Base-by-base conservation (phyloP, 2,113 vertebrate species). In the Ictalurus punctatus region DNA sequence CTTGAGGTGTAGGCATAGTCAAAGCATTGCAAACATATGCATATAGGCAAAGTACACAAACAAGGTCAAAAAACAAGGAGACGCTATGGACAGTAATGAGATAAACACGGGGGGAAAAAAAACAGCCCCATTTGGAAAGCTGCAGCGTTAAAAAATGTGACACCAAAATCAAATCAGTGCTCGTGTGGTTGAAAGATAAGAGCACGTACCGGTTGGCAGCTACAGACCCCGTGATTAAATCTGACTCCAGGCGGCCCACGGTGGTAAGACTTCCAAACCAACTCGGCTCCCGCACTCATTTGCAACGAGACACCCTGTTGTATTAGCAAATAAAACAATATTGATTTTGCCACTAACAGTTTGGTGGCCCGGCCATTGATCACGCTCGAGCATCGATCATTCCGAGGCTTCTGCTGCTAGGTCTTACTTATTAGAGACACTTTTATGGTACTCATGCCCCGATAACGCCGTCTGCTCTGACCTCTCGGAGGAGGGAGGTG, bases 291-390 rank as follows among this genome's bases (percentile, higher is more conserved):
- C 88, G 92, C 93, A 89, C 94, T 96, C 92, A 95, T 96, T 95
- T 96, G 93, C 93, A 95, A 94, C 92, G 92, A 95, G 94, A 95
- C 95, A 93, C 93, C 93, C 94, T 89, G 94, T 94, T 96, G 95
- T 95, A 95, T 95, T 94, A 95, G 94, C 94, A 95, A 95, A 96
- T 96, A 95, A 96, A 95, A 95, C 94, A 95, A 94, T 95, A 96
- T 96, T 95, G 96, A 96, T 95, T 95, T 93, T 92, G 91, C 93
- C 92, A 95, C 93, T 94, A 94, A 95, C 87, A 86, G 93, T 91
- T 89, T 91, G 93, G 94, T 94, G 95, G 93, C 94, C 94, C 91
- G 25, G 25, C 90, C 95, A 96, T 96, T 95, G 96, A 96, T 96
- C 94, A 94, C 94, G 93, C 94, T 94, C 94, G 93, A 95, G 94